phyloP scores from a whole-genome alignment of 2,797 vertebrate species.

The Oryzias dopingdopingensis region DNA sequence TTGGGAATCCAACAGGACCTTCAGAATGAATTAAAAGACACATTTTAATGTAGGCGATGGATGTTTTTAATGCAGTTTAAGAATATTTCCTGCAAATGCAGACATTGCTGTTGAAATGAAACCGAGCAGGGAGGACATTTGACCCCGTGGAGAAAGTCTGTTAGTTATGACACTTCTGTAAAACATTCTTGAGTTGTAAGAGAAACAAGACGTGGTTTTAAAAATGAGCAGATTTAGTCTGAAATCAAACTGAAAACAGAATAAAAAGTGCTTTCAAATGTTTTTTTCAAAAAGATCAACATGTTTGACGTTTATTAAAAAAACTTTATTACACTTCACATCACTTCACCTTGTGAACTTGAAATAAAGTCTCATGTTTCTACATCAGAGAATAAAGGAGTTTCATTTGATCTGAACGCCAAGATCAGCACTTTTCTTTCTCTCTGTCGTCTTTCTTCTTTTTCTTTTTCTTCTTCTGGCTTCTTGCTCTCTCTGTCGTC shows the following conservation, averaged over 20 bases:
- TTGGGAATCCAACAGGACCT: not conserved
- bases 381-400: too few species aligned
- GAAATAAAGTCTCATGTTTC: too few species aligned
- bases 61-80: too few species aligned
- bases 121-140: constrained; percentile 33
- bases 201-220: not conserved
- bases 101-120: too few species aligned
- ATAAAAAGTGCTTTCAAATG: too few species aligned
- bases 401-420: too few species aligned
- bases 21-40: not conserved
- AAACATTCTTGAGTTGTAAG: constrained; percentile 44
- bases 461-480: constrained; percentile 80
- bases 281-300: not conserved
- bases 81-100: too few species aligned
- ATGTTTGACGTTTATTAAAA: not conserved
- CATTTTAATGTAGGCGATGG: too few species aligned
- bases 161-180: constrained; percentile 45
- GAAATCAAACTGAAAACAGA: not conserved
- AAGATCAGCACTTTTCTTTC: constrained; percentile 31
- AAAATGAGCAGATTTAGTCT: constrained; percentile 1
- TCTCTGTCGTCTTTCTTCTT: constrained; percentile 46
- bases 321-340: constrained; percentile 28
- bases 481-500: constrained; percentile 71
- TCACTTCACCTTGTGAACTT: accelerated
- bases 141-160: constrained; percentile 24